Conservation (phyloP, 2,888 invertebrate genomes). For the Cabera pusaria region DNA sequence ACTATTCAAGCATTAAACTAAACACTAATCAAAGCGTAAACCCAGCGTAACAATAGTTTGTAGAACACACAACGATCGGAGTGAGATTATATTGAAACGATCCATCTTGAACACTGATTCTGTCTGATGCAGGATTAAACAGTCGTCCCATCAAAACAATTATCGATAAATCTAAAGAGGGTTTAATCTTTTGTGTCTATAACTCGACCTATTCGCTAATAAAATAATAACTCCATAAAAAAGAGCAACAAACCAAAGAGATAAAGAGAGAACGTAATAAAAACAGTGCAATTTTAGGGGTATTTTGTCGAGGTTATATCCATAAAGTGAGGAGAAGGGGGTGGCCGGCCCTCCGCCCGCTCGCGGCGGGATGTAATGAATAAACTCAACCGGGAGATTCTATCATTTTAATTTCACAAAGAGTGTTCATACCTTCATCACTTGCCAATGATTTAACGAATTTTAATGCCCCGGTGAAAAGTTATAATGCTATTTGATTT, state of each 20-base stretch:
- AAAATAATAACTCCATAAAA: conserved; percentile 78
- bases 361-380: conserved; percentile 77
- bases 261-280: conserved; percentile 82
- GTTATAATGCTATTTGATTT: conserved; percentile 16
- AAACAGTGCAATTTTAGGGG: conserved; percentile 84
- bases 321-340: conserved; percentile 73
- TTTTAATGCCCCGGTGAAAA: conserved; percentile 29
- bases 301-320: conserved; percentile 84
- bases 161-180: conserved; percentile 12
- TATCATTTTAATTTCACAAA: conserved; percentile 75
- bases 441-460: conserved; percentile 50
- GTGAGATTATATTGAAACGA: too few relatives aligned
- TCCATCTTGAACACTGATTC: too few relatives aligned
- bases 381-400: conserved; percentile 78
- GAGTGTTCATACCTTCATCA: conserved; percentile 67
- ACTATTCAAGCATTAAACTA: too few relatives aligned
- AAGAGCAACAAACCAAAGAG: conserved; percentile 79
- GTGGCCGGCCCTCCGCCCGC: conserved; percentile 46
- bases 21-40: too few relatives aligned
- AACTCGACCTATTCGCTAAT: conserved; percentile 61
- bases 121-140: too few relatives aligned
- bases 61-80: too few relatives aligned
- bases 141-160: neutral
- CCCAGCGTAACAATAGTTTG: too few relatives aligned
- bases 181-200: conserved; percentile 19